phyloP scores from a whole-genome alignment of 2,113 vertebrate genomes.

The Microtus pennsylvanicus region DNA sequence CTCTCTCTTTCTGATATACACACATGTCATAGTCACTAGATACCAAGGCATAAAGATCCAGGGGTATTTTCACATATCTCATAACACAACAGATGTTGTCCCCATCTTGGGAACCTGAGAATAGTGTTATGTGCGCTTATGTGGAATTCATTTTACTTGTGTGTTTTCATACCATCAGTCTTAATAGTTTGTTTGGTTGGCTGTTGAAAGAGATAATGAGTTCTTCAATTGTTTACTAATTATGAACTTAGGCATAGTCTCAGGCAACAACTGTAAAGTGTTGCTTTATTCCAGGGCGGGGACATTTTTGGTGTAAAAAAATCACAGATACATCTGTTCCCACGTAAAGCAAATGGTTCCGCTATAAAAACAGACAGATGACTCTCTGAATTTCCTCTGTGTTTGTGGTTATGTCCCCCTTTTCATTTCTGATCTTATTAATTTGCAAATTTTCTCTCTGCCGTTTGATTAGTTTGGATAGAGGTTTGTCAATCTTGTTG shows the following conservation, averaged over 20 bases:
- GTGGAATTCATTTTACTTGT: slow-evolving; percentile 36
- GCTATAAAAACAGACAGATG: slow-evolving; percentile 86
- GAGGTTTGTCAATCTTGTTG: too few species aligned
- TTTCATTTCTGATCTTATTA: too few species aligned
- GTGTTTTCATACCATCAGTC: slow-evolving; percentile 74
- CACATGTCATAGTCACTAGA: background rate
- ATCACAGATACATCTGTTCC: slow-evolving; percentile 88
- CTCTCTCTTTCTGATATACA: background rate
- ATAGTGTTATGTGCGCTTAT: slow-evolving; percentile 59
- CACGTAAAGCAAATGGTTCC: slow-evolving; percentile 83
- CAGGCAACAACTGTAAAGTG: slow-evolving; percentile 86
- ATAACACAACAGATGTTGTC: slow-evolving; percentile 60
- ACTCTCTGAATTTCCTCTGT: too few species aligned
- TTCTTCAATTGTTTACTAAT: slow-evolving; percentile 87
- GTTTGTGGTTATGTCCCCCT: too few species aligned
- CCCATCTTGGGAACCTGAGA: slow-evolving; percentile 72
- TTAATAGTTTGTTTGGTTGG: slow-evolving; percentile 85
- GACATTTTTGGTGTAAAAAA: slow-evolving; percentile 85
- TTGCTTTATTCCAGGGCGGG: slow-evolving; percentile 84
- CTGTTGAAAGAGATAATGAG: slow-evolving; percentile 86
- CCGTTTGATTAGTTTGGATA: too few species aligned
- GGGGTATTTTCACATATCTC: background rate
- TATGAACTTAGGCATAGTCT: slow-evolving; percentile 85
- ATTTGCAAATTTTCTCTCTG: too few species aligned
- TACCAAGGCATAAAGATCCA: background rate